phyloP scores from a whole-genome alignment of 2,113 vertebrate genomes.

The Rafetus swinhoei region DNA sequence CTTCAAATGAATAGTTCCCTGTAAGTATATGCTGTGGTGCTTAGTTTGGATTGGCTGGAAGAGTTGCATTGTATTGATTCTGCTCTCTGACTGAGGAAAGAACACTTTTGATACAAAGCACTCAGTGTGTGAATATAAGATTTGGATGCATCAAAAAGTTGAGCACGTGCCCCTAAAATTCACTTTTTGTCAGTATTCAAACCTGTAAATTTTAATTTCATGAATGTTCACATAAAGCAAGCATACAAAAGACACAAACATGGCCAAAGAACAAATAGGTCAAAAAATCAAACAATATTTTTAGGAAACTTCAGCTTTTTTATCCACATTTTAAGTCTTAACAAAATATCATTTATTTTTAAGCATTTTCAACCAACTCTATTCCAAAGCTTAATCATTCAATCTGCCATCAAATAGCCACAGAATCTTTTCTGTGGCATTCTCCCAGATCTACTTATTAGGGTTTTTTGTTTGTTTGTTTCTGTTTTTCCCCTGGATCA shows the following conservation, averaged over 20 bases:
- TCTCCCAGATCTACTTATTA: background rate
- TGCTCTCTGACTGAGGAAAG: constrained; percentile 5
- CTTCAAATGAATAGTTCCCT: background rate
- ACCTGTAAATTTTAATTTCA: background rate
- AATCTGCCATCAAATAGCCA: background rate
- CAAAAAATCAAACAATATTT: background rate
- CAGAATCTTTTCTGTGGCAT: background rate
- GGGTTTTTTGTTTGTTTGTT: background rate
- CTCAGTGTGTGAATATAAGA: background rate
- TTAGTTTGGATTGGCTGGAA: background rate
- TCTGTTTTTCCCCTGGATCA: background rate
- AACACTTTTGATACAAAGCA: background rate
- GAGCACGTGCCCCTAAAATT: background rate
- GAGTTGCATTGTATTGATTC: background rate
- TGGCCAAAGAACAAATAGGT: background rate
- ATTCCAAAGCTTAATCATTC: background rate
- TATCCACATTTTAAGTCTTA: background rate
- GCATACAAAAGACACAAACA: background rate
- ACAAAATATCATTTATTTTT: background rate
- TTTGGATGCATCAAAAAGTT: background rate
- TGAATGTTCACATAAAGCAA: background rate
- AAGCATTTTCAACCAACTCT: background rate
- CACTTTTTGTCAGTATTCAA: background rate
- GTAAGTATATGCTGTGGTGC: background rate
- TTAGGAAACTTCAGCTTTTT: background rate